Percentiles rank a stretch among this genome's conserved stretches.
These are phyloP conservation scores for Ceratosolen fusciceps DNA, from an alignment of 1,140 invertebrate genomes.

Conservation along the genomic window DNA sequence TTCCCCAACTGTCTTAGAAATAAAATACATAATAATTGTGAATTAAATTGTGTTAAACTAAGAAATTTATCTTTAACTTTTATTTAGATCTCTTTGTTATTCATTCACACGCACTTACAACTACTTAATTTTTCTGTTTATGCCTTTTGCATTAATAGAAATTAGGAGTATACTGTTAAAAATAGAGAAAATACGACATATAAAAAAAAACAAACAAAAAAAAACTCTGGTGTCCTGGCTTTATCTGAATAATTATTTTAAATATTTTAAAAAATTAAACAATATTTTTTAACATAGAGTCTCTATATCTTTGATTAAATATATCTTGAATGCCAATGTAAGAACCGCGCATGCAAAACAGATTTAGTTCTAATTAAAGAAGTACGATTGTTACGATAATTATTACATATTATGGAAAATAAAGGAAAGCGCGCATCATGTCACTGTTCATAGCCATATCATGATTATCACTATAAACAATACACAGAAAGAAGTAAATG, in stretches of 20 bases:
- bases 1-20: constrained; percentile 70
- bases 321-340: too few relatives aligned
- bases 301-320: too few relatives aligned
- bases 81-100: constrained; percentile 40
- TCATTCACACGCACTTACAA: neutral
- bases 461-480: constrained; percentile 2
- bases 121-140: neutral
- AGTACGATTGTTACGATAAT: neutral
- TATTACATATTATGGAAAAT: constrained; percentile 7
- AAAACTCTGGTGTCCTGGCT: too few relatives aligned
- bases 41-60: constrained; percentile 53
- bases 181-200: too few relatives aligned
- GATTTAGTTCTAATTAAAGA: constrained; percentile 7
- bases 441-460: neutral
- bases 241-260: neutral
- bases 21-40: constrained; percentile 65
- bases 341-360: constrained; percentile 27
- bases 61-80: constrained; percentile 54
- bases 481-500: neutral
- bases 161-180: too few relatives aligned
- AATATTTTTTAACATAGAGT: too few relatives aligned
- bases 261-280: neutral
- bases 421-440: neutral
- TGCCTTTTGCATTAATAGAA: too few relatives aligned
- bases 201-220: too few relatives aligned